A percentile compares a stretch with the other conserved stretches of the same genome.
phyloP scores from a whole-genome alignment of 2,888 invertebrate genomes.

The Hirudinaria manillensis region DNA sequence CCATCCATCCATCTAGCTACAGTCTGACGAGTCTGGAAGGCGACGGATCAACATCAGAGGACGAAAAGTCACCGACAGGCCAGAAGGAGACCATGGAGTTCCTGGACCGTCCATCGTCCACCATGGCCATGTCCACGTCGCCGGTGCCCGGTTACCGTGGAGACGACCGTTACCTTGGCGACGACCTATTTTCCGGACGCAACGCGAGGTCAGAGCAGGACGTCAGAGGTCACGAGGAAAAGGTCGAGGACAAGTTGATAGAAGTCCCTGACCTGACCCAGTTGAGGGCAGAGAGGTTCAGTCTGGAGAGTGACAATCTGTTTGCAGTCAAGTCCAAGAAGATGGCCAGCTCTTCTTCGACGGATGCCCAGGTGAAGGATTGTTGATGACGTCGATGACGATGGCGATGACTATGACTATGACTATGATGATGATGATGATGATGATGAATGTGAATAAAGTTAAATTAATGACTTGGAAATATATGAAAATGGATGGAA shows the following conservation, averaged over 20 bases:
- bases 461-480: no score
- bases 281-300: neutral
- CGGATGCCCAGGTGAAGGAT: no score
- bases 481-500: no score
- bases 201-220: slow-evolving; percentile 12
- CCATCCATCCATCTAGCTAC: neutral
- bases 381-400: neutral
- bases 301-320: slow-evolving; percentile 10
- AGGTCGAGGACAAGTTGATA: neutral
- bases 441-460: no score
- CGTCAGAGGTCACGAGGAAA: neutral
- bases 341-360: no score
- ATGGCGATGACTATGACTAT: slow-evolving; percentile 6
- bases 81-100: neutral
- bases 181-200: neutral
- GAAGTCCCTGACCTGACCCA: neutral
- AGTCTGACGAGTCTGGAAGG: slow-evolving; percentile 9
- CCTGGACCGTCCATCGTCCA: neutral
- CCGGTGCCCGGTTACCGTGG: neutral
- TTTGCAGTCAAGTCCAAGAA: neutral
- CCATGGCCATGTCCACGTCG: neutral
- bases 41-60: neutral
- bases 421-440: neutral
- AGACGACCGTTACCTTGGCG: neutral
- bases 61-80: neutral